Evolutionary conservation across 2,797 vertebrate genomes (phyloP), one percentile per base, ranked within the genome.

Genomic region (Tragelaphus eurycerus): DNA sequence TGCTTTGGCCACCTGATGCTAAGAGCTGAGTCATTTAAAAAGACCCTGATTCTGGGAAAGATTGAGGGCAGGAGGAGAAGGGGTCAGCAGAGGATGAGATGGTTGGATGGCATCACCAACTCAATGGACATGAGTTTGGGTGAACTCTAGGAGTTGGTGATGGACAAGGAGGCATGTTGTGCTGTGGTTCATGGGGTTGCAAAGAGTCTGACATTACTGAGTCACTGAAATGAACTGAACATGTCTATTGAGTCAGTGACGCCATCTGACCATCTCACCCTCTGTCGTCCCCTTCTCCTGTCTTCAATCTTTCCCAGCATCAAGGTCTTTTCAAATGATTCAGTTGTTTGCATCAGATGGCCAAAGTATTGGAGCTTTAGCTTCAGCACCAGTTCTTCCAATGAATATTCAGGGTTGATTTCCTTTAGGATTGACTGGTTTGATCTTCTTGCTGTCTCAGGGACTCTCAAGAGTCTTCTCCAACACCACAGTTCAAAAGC

Each of bases 401-500:
- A 14, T 7, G 59, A 60, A 60, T 15, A 60, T 7, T 15, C 60
- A 31, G 13, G 6, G 0, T 31, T 31, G 13, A 62, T 31, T 15
- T 31, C 60, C 27, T 62, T 31, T 31, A 62, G 60, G 29, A 31
- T 62, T 15, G 60, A 62, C 29, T 62, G 3, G 14, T 31, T 62
- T 15, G 14, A 62, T 31, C 14, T 62, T 14, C 13, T 31, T 31
- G 60, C 60, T 15, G 6, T 62, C 60, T 15, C 6, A 31, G 29
- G 60, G 6, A 31, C 60, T 62, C 12, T 31, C 60, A 62, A 31
- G 60, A 62, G 60, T 31, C 29, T 62, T 31, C 29, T 7, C 57
- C 57, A 59, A 59, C 4, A 59, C 57, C 11, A 0, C 0, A 12
- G 25, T 59, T 59, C 4, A 0, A 59, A 27, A 59, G 4, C 57